Percentiles rank a stretch among this genome's conserved stretches.
Evolutionary conservation across 2,113 vertebrate genomes (phyloP).

Genomic region (Sciurus niger): DNA sequence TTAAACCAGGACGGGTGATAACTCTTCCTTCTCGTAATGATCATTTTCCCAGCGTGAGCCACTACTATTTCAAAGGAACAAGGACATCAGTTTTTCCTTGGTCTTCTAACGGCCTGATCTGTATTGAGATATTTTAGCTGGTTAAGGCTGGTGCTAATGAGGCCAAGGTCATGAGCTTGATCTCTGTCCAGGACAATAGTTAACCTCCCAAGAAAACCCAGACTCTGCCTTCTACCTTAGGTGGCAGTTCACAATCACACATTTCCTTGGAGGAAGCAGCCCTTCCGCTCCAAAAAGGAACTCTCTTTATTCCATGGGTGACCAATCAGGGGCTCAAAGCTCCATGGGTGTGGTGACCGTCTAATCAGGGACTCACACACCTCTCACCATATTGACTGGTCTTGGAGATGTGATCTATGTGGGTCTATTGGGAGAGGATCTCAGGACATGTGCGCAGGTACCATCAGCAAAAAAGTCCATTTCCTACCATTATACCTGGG

Average conservation of each 20-base stretch:
- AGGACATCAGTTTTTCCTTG: slow-evolving; percentile 10
- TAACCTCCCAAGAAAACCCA: slow-evolving; percentile 20
- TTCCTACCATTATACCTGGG: neutral
- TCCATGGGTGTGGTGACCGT: fast-evolving
- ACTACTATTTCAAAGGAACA: slow-evolving; percentile 37
- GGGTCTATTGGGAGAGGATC: neutral
- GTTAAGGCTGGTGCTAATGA: slow-evolving; percentile 60
- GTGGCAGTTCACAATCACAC: neutral
- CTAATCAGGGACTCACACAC: neutral
- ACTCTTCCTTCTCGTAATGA: slow-evolving; percentile 35
- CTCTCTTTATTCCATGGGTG: neutral
- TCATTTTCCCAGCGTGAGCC: slow-evolving; percentile 46
- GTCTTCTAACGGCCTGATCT: slow-evolving; percentile 29
- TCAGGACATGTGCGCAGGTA: neutral
- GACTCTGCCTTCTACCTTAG: neutral
- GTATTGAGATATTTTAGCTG: neutral
- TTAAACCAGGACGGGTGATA: neutral
- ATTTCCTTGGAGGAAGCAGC: neutral
- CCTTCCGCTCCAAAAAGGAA: neutral
- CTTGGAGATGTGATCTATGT: fast-evolving
- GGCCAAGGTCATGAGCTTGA: slow-evolving; percentile 37
- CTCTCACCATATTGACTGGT: neutral
- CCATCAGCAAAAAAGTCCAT: neutral
- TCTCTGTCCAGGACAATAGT: neutral
- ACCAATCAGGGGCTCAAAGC: neutral